A percentile compares a stretch with the other conserved stretches of the same genome.
Evolutionary conservation across 2,888 invertebrate species (phyloP).

Genomic region (Lomographa bimaculata): DNA sequence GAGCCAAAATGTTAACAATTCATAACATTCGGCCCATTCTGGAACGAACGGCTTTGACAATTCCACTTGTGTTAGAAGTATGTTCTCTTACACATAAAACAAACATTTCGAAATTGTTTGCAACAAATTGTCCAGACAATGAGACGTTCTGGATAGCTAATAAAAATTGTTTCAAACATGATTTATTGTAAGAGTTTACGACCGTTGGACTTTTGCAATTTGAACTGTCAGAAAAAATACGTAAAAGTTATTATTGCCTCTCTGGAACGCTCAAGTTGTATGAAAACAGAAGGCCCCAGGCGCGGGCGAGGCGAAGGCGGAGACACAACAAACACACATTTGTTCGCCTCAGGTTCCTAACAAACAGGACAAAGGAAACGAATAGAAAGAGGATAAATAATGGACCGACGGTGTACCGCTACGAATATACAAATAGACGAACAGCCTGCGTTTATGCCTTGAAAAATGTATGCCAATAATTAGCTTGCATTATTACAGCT

Average conservation of each 20-base stretch:
- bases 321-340: conserved; percentile 60
- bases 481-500: conserved; percentile 15
- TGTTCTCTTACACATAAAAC: conserved; percentile 9
- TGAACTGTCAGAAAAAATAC: conserved; percentile 35
- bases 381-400: conserved; percentile 66
- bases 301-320: conserved; percentile 31
- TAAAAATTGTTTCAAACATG: conserved; percentile 22
- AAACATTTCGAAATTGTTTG: conserved; percentile 10
- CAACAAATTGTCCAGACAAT: conserved; percentile 18
- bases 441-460: conserved; percentile 34
- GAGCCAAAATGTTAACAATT: conserved; percentile 30
- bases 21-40: conserved; percentile 14
- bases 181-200: conserved; percentile 17
- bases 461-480: conserved; percentile 27
- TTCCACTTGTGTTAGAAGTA: conserved; percentile 18
- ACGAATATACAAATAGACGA: conserved; percentile 42
- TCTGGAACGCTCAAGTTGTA: conserved; percentile 44
- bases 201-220: conserved; percentile 30
- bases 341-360: conserved; percentile 56
- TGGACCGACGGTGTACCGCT: conserved; percentile 43
- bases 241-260: conserved; percentile 47
- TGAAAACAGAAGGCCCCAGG: conserved; percentile 47
- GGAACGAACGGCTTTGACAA: conserved; percentile 24
- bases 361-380: conserved; percentile 66
- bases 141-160: conserved; percentile 8